Evolutionary conservation across 2,797 vertebrate genomes (phyloP), one percentile per base, ranked within the genome.

Genomic region (Carcharodon carcharias): DNA sequence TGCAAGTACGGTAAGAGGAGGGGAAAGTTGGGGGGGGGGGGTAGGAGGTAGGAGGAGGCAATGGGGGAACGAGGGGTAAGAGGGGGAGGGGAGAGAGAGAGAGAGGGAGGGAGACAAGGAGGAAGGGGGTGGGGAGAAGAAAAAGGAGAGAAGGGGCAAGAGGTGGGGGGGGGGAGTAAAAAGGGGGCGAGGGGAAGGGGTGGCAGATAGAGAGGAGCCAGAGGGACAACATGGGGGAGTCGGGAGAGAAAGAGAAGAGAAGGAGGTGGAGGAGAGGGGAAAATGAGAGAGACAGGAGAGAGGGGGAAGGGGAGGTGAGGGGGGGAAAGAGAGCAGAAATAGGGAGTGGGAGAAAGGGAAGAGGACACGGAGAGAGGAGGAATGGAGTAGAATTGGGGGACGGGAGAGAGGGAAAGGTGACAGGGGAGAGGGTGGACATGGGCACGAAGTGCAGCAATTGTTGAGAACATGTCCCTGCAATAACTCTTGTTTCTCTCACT

Each of bases 1-100:
- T 98, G 98, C 96, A 97, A 97, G 96, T 97, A 97, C 31, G 98
- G 98, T 98, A 96, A 98, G 98, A 8, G 3, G 3, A 0, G n/a
- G 28, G 16, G 0, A 1, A 14, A 12, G 61, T 23, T 8, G 26
- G n/a, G 69, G 56, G 21, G 2, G 1, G 3, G 9, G 8, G 14
- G 1, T 0, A 4, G 18, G 63, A 73, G 8, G 18, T 12, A 35
- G 2, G 9, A 18, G 56, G 4, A 0, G 6, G 1, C 2, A 31
- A 54, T 8, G 9, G 50, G 71, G 11, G 71, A 73, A 31, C 7
- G 35, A 9, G 11, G 35, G 91, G 4, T 3, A 28, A 14, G 88
- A 35, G 16, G 35, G 58, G 2, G 21, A 31, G 2, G 9, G 9
- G 14, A 9, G 54, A 0, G 85, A 89, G 85, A 89, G 54, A 35